Percentiles rank a stretch among this genome's conserved stretches.
phyloP scores from a whole-genome alignment of 2,797 vertebrate species.

The Bucorvus abyssinicus region DNA sequence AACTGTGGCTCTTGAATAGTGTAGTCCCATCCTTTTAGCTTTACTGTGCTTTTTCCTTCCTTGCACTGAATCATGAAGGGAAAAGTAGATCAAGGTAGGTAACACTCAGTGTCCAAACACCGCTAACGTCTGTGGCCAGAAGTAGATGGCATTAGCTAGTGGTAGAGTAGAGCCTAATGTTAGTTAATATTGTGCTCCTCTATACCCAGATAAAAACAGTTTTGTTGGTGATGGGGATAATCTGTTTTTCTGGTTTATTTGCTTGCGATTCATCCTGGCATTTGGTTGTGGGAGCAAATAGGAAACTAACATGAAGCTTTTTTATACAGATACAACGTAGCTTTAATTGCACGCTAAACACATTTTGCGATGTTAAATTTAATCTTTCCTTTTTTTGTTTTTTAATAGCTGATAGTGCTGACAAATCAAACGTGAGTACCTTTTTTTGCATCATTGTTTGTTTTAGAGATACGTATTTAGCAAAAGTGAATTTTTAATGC shows the following conservation, averaged over 20 bases:
- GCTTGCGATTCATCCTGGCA: constrained; percentile 16
- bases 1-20: constrained; percentile 71
- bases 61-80: not conserved
- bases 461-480: not conserved
- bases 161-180: constrained; percentile 58
- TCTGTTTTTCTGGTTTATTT: constrained; percentile 41
- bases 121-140: constrained; percentile 2
- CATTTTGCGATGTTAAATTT: not conserved
- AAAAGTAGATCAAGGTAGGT: constrained; percentile 34
- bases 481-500: not conserved
- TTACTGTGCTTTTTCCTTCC: constrained; percentile 51
- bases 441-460: not conserved
- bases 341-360: not conserved
- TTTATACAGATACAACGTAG: not conserved
- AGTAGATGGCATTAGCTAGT: constrained; percentile 53
- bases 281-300: constrained; percentile 35
- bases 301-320: constrained; percentile 15
- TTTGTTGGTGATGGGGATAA: constrained; percentile 62
- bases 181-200: not conserved
- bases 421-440: constrained; percentile 75
- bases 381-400: not conserved
- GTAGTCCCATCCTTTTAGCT: constrained; percentile 29
- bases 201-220: not conserved
- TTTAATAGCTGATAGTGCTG: constrained; percentile 66
- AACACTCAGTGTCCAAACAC: not conserved